These are phyloP conservation scores for Chloromyia formosa DNA, from an alignment of 2,888 invertebrate species.

Conservation along the genomic window DNA sequence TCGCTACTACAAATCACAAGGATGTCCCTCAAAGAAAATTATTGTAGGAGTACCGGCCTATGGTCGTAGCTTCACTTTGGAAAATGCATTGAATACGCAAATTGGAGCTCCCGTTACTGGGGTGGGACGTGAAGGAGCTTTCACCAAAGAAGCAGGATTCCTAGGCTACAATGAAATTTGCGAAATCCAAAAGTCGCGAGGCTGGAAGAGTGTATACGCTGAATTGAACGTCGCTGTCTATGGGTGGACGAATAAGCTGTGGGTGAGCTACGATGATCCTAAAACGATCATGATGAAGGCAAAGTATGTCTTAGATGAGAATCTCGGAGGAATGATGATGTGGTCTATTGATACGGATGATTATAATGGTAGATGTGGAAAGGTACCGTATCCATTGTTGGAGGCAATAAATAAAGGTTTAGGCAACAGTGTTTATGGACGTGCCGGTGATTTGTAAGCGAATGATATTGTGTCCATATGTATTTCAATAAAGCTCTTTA, in stretches of 20 bases:
- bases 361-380: constrained; percentile 60
- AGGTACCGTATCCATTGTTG: constrained; percentile 60
- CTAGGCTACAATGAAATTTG: constrained; percentile 55
- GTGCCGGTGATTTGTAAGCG: neutral
- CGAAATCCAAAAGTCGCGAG: constrained; percentile 50
- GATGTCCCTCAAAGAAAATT: constrained; percentile 61
- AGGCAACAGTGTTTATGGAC: neutral
- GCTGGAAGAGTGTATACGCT: constrained; percentile 57
- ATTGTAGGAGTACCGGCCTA: constrained; percentile 64
- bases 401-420: constrained; percentile 51
- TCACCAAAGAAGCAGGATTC: constrained; percentile 54
- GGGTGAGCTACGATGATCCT: constrained; percentile 64
- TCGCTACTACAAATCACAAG: constrained; percentile 59
- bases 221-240: constrained; percentile 58
- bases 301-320: constrained; percentile 58
- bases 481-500: too few relatives aligned
- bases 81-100: constrained; percentile 56
- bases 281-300: constrained; percentile 59
- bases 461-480: too few relatives aligned
- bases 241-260: constrained; percentile 58
- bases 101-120: constrained; percentile 56
- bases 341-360: constrained; percentile 68
- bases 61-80: constrained; percentile 61
- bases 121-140: constrained; percentile 53
- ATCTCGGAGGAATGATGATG: constrained; percentile 66